Evolutionary conservation across 2,888 invertebrate genomes (phyloP).

Genomic region (Baronia brevicornis): DNA sequence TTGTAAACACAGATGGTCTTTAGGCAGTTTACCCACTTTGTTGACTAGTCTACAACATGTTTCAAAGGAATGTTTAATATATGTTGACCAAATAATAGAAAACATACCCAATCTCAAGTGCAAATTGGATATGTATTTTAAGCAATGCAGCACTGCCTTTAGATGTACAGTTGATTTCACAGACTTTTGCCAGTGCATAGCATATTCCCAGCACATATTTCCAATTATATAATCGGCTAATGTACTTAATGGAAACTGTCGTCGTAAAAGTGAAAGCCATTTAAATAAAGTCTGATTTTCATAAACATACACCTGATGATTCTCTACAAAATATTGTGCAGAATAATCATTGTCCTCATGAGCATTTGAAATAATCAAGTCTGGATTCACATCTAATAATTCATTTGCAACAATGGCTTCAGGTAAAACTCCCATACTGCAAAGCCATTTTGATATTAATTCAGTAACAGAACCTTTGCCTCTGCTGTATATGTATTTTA

Average conservation of each 20-base stretch:
- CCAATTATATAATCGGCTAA: conserved; percentile 85
- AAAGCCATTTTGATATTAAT: conserved; percentile 90
- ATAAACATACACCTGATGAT: conserved; percentile 46
- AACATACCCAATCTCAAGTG: conserved; percentile 86
- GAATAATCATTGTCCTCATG: conserved; percentile 37
- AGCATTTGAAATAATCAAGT: conserved; percentile 24
- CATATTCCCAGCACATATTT: conserved; percentile 95
- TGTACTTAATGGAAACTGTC: conserved; percentile 91
- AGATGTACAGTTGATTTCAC: conserved; percentile 79
- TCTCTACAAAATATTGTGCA: conserved; percentile 46
- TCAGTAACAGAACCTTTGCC: conserved; percentile 92
- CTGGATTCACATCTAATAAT: conserved; percentile 40
- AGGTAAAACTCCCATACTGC: conserved; percentile 82
- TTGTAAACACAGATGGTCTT: conserved; percentile 87
- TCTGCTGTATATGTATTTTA: conserved; percentile 78
- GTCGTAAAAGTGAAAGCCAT: conserved; percentile 78
- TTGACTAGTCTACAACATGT: conserved; percentile 84
- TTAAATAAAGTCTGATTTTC: conserved; percentile 73
- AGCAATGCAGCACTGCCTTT: conserved; percentile 81
- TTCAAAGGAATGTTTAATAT: conserved; percentile 88
- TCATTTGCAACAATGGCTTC: conserved; percentile 75
- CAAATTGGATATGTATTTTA: conserved; percentile 79
- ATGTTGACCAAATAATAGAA: conserved; percentile 91
- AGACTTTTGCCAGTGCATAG: conserved; percentile 89
- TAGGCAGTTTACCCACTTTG: conserved; percentile 89